Evolutionary conservation across 2,888 invertebrate species (phyloP).

Genomic region (Periphyllus acericola): DNA sequence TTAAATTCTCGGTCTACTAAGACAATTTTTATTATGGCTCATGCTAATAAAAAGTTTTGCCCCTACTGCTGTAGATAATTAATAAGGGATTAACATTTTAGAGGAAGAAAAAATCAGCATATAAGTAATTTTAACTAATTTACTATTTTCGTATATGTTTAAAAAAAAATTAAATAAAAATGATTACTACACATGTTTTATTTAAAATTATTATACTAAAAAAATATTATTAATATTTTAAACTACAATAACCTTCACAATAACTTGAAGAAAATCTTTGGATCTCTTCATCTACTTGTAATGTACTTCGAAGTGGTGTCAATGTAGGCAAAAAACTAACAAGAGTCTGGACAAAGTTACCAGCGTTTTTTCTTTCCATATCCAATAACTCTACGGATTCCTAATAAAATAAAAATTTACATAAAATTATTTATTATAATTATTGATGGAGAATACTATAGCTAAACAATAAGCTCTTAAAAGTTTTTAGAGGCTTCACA

Average conservation of each 20-base stretch:
- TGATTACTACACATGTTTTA: background rate
- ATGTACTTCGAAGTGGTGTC: slow-evolving; percentile 79
- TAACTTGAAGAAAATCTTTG: slow-evolving; percentile 92
- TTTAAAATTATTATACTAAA: background rate
- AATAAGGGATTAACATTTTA: too few species aligned
- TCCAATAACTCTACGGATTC: slow-evolving; percentile 68
- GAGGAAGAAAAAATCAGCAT: too few species aligned
- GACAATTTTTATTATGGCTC: too few species aligned
- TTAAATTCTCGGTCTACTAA: too few species aligned
- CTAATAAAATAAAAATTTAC: slow-evolving; percentile 16
- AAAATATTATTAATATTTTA: background rate
- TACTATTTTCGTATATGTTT: too few species aligned
- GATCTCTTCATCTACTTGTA: slow-evolving; percentile 86
- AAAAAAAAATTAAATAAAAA: background rate
- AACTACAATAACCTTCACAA: slow-evolving; percentile 78
- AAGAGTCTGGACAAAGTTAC: slow-evolving; percentile 81
- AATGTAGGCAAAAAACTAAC: slow-evolving; percentile 77
- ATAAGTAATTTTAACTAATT: too few species aligned
- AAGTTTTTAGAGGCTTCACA: too few species aligned
- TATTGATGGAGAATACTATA: background rate
- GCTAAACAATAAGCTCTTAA: too few species aligned
- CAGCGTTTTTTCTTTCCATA: slow-evolving; percentile 86
- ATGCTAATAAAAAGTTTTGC: too few species aligned
- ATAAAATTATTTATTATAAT: slow-evolving; percentile 2
- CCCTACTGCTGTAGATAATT: too few species aligned